Conservation (phyloP, 2,113 vertebrate species). For the Potamarius usumacintae region DNA sequence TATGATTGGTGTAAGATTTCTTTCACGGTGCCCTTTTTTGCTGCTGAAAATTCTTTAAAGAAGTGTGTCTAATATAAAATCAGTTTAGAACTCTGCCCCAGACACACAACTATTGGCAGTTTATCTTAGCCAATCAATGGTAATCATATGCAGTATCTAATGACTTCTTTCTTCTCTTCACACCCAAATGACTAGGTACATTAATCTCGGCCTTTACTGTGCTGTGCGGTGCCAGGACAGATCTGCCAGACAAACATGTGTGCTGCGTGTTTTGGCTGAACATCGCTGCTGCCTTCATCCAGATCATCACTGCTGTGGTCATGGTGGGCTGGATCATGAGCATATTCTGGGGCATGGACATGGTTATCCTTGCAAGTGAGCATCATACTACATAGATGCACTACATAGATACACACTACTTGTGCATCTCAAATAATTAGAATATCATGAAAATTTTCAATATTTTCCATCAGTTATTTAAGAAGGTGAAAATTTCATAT, state of each 20-base stretch:
- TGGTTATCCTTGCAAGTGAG: slow-evolving; percentile 99
- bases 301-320: slow-evolving; percentile 92
- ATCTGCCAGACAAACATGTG: slow-evolving; percentile 86
- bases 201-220: slow-evolving; percentile 94
- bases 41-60: neutral
- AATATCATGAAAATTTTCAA: too few species aligned
- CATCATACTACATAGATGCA: slow-evolving; percentile 42
- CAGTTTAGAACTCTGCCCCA: neutral
- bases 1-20: neutral
- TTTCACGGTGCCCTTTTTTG: neutral
- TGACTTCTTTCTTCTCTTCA: slow-evolving; percentile 36
- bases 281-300: slow-evolving; percentile 92
- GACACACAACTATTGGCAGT: neutral
- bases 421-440: neutral
- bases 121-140: neutral
- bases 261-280: slow-evolving; percentile 99
- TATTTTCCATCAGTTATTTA: too few species aligned
- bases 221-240: slow-evolving; percentile 90
- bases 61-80: neutral
- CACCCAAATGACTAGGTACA: slow-evolving; percentile 77
- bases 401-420: neutral
- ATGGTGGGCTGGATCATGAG: slow-evolving; percentile 99
- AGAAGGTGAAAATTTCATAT: too few species aligned
- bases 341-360: slow-evolving; percentile 99
- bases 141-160: slow-evolving; percentile 1